Evolutionary conservation across 2,113 vertebrate genomes (phyloP).

Genomic region (Corydoras sp.): DNA sequence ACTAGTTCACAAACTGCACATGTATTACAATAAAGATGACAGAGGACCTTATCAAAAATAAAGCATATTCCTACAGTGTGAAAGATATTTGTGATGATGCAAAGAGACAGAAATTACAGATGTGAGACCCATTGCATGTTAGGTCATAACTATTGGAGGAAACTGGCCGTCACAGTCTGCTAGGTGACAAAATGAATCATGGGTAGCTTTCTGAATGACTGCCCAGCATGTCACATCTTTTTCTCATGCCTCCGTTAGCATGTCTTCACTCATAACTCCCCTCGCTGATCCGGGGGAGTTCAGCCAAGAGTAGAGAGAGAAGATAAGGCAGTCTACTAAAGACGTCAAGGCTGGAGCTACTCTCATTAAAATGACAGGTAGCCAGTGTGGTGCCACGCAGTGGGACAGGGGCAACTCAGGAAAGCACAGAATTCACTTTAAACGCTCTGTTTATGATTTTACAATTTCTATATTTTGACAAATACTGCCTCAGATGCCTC

Average conservation of each 20-base stretch:
- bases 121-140: neutral
- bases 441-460: neutral
- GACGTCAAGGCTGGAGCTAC: conserved; percentile 1
- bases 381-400: neutral
- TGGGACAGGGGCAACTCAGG: neutral
- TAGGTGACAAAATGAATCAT: neutral
- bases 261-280: conserved; percentile 8
- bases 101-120: neutral
- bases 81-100: neutral
- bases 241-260: conserved; percentile 5
- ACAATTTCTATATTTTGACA: too few relatives aligned
- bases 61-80: neutral
- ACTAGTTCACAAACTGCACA: too few relatives aligned
- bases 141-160: neutral
- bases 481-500: too few relatives aligned
- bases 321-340: neutral
- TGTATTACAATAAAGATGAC: too few relatives aligned
- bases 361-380: conserved; percentile 14
- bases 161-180: neutral
- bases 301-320: neutral
- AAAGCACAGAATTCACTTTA: neutral
- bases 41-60: too few relatives aligned
- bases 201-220: neutral
- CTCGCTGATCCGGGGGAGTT: conserved; percentile 3
- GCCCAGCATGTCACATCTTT: neutral